Evolutionary conservation across 2,797 vertebrate species (phyloP).

Genomic region (Leuciscus waleckii): DNA sequence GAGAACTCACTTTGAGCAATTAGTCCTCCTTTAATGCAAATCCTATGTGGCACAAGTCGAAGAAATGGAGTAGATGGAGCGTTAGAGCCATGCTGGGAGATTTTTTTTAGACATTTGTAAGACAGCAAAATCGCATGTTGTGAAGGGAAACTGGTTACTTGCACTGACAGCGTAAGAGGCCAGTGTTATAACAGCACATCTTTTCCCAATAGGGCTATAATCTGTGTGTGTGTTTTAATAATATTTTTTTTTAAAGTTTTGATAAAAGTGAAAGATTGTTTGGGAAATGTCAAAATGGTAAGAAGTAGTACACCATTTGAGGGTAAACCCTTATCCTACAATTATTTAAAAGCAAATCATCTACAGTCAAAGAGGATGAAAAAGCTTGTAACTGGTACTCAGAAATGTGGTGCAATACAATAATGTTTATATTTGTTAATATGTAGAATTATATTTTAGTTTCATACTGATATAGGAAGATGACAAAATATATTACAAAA

Average conservation of each 20-base stretch:
- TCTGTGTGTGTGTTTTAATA: background rate
- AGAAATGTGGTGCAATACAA: background rate
- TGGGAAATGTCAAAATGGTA: slow-evolving; percentile 50
- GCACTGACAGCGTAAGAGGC: slow-evolving; percentile 18
- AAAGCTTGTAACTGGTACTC: background rate
- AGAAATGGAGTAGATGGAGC: slow-evolving; percentile 56
- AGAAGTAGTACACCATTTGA: slow-evolving; percentile 59
- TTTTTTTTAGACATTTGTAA: slow-evolving; percentile 33
- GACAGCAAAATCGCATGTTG: slow-evolving; percentile 32
- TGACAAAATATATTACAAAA: background rate
- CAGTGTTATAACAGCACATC: background rate
- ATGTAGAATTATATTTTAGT: background rate
- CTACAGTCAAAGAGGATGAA: background rate
- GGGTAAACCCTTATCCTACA: slow-evolving; percentile 42
- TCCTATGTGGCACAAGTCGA: slow-evolving; percentile 57
- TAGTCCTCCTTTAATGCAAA: slow-evolving; percentile 67
- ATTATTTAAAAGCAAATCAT: background rate
- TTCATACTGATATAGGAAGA: background rate
- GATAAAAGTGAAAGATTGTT: slow-evolving; percentile 21
- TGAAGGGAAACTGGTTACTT: slow-evolving; percentile 32
- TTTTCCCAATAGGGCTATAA: background rate
- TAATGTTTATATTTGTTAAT: background rate
- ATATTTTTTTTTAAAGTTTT: background rate
- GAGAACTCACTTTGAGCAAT: slow-evolving; percentile 60
- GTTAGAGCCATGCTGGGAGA: slow-evolving; percentile 47